Conservation (phyloP, 2,888 invertebrate species). For the Philopedon plagiatum region DNA sequence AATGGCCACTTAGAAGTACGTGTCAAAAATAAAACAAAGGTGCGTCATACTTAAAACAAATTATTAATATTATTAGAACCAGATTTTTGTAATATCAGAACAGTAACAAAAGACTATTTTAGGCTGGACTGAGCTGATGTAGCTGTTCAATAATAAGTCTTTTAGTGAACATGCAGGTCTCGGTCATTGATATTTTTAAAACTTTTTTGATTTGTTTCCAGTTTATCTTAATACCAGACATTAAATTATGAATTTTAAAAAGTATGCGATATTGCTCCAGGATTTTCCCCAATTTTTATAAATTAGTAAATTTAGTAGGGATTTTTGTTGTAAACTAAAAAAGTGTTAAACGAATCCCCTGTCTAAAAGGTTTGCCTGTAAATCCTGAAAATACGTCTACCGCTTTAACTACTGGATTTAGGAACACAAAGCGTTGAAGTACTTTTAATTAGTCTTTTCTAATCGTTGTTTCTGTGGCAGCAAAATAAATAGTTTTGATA, state of each 20-base stretch:
- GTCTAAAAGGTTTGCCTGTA: neutral
- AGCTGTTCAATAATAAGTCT: neutral
- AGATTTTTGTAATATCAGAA: no score
- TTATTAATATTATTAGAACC: no score
- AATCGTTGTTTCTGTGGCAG: neutral
- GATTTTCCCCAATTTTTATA: no score
- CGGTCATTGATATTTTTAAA: no score
- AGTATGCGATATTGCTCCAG: no score
- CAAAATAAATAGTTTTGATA: slow-evolving; percentile 14
- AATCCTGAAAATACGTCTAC: slow-evolving; percentile 3
- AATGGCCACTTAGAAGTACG: no score
- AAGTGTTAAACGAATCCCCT: neutral
- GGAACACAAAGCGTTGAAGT: neutral
- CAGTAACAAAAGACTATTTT: neutral
- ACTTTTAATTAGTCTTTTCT: slow-evolving; percentile 5
- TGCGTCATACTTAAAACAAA: neutral
- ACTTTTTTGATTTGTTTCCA: no score
- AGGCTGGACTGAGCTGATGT: neutral
- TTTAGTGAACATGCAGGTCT: neutral
- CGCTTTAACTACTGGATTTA: neutral
- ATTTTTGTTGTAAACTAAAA: neutral
- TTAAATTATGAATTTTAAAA: no score
- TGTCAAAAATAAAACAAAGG: neutral
- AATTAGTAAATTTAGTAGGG: neutral
- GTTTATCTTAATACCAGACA: no score